Conservation (phyloP, 2,888 invertebrate species). For the Elysia crispata region DNA sequence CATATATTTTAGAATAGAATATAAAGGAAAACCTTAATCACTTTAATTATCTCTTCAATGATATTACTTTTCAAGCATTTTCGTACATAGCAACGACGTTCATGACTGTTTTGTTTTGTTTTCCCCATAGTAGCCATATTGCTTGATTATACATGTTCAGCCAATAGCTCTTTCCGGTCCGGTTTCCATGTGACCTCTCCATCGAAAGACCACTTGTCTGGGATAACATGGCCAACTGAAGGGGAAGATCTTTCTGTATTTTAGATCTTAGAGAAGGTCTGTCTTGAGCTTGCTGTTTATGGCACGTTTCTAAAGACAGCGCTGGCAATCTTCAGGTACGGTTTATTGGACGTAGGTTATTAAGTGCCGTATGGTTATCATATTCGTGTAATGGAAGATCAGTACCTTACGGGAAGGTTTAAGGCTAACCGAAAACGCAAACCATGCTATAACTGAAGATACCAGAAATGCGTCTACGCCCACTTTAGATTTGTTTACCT, state of each 20-base stretch:
- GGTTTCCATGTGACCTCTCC: slow-evolving; percentile 51
- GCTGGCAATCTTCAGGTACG: slow-evolving; percentile 38
- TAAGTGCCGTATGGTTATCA: too few relatives aligned
- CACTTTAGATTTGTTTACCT: too few relatives aligned
- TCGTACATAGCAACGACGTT: not conserved
- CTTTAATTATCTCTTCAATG: not conserved
- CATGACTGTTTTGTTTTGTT: slow-evolving; percentile 12
- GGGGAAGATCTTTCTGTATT: slow-evolving; percentile 23
- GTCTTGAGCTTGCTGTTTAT: not conserved
- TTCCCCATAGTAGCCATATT: slow-evolving; percentile 5
- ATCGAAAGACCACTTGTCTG: slow-evolving; percentile 44
- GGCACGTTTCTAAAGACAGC: slow-evolving; percentile 35
- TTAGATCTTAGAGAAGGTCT: slow-evolving; percentile 18
- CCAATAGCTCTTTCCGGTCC: slow-evolving; percentile 43
- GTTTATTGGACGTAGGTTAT: too few relatives aligned
- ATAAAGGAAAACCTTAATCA: not conserved
- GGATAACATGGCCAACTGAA: slow-evolving; percentile 46
- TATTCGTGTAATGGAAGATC: too few relatives aligned
- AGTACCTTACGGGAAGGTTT: too few relatives aligned
- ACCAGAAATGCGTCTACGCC: too few relatives aligned
- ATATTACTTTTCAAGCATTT: not conserved
- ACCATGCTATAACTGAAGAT: too few relatives aligned
- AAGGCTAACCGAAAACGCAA: too few relatives aligned
- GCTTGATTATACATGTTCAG: slow-evolving; percentile 37
- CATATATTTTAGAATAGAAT: too few relatives aligned